phyloP scores from a whole-genome alignment of 2,797 vertebrate genomes.

The Enteromius thamalakanensis region DNA sequence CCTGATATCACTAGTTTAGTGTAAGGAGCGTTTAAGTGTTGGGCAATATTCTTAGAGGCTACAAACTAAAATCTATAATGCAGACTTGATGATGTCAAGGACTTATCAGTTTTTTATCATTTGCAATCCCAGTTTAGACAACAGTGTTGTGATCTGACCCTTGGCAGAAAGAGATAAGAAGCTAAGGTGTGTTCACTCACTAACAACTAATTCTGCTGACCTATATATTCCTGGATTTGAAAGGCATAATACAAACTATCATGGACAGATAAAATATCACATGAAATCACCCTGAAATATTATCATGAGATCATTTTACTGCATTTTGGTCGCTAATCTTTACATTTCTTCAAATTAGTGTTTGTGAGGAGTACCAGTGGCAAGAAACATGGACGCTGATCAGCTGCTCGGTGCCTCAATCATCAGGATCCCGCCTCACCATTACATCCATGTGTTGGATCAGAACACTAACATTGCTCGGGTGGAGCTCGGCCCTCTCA shows the following conservation, averaged over 20 bases:
- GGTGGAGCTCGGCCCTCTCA: conserved; percentile 87
- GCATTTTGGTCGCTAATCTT: not conserved
- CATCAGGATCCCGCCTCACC: conserved; percentile 89
- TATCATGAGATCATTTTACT: not conserved
- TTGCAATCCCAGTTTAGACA: not conserved
- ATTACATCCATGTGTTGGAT: conserved; percentile 91
- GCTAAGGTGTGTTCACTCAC: conserved; percentile 4
- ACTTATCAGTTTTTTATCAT: not conserved
- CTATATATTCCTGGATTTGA: not conserved
- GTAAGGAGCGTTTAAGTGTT: not conserved
- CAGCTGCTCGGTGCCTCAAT: conserved; percentile 75
- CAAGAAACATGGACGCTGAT: conserved; percentile 48
- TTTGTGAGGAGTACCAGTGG: conserved; percentile 14
- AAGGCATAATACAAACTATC: not conserved
- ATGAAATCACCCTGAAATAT: not conserved
- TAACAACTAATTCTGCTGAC: not conserved
- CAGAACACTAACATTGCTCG: conserved; percentile 91
- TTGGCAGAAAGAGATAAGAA: conserved; percentile 12
- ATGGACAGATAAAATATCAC: not conserved
- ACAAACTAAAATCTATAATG: not conserved
- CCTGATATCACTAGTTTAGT: not conserved
- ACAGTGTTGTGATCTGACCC: not conserved
- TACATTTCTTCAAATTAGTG: conserved; percentile 5
- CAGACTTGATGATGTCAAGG: not conserved
- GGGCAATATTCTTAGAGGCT: not conserved